Conservation (phyloP, 64 coral and sea anemone genomes). For the Dendrophyllia cribrosa region DNA sequence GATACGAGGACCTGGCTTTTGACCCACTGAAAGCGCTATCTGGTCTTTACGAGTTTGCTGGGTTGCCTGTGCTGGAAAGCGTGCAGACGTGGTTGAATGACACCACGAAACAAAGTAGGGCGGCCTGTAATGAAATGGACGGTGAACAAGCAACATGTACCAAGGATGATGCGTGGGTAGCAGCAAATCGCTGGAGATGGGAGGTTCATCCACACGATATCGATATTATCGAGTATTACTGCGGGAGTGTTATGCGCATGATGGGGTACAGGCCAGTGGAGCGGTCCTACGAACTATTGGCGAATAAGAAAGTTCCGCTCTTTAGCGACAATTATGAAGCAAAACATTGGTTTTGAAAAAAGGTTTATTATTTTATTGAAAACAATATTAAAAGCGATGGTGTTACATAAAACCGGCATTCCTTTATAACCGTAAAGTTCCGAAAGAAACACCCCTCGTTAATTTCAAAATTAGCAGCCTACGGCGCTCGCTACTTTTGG, state of each 20-base stretch:
- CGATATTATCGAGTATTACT: slow-evolving; percentile 18
- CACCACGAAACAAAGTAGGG: neutral
- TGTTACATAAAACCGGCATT: no score
- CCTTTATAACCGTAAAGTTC: neutral
- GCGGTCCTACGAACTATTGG: neutral
- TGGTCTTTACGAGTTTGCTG: slow-evolving; percentile 23
- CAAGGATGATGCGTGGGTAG: slow-evolving; percentile 8
- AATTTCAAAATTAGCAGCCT: no score
- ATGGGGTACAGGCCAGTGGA: neutral
- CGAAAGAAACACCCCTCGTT: no score
- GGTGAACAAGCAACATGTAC: slow-evolving; percentile 6
- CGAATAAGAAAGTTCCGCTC: neutral
- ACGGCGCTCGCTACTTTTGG: no score
- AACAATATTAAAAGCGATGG: neutral
- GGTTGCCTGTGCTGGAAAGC: slow-evolving; percentile 10
- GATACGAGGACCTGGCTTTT: slow-evolving; percentile 35
- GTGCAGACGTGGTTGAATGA: slow-evolving; percentile 7
- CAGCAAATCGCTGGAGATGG: slow-evolving; percentile 38
- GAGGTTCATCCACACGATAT: slow-evolving; percentile 17
- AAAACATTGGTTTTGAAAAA: slow-evolving; percentile 8
- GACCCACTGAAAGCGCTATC: slow-evolving; percentile 14
- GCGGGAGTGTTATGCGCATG: neutral
- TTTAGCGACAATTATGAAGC: slow-evolving; percentile 6
- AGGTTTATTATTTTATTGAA: neutral
- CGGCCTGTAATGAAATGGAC: neutral